phyloP scores from a whole-genome alignment of 2,113 vertebrate species.

The Campylomormyrus tamandua region DNA sequence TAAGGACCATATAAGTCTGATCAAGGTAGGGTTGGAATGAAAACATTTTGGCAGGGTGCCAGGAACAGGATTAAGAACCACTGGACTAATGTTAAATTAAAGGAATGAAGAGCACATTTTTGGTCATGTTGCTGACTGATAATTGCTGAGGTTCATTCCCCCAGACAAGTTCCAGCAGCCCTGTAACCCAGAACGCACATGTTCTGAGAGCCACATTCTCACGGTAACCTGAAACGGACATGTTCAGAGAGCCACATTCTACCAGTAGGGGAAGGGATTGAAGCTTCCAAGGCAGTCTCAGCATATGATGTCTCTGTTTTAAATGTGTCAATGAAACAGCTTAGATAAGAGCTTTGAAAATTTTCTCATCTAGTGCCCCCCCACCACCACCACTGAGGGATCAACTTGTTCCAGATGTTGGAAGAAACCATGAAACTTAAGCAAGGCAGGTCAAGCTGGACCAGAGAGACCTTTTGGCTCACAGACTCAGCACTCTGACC shows the following conservation, averaged over 20 bases:
- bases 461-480: neutral
- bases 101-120: neutral
- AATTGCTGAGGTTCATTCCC: neutral
- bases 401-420: conserved; percentile 23
- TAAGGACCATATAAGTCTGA: too few species aligned
- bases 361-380: neutral
- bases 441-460: neutral
- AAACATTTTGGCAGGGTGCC: neutral
- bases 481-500: neutral
- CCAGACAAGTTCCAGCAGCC: neutral
- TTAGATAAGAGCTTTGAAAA: neutral
- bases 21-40: neutral
- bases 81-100: neutral
- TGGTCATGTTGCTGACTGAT: neutral
- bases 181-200: neutral
- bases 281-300: neutral
- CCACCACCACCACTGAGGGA: neutral
- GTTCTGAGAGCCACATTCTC: neutral
- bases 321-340: neutral
- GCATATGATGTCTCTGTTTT: neutral
- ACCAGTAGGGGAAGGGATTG: neutral
- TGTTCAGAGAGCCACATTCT: neutral
- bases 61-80: neutral
- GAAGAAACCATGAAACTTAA: conserved; percentile 11
- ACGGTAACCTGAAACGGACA: neutral